Evolutionary conservation across 2,888 invertebrate species (phyloP).

Genomic region (Coenonympha glycerion): DNA sequence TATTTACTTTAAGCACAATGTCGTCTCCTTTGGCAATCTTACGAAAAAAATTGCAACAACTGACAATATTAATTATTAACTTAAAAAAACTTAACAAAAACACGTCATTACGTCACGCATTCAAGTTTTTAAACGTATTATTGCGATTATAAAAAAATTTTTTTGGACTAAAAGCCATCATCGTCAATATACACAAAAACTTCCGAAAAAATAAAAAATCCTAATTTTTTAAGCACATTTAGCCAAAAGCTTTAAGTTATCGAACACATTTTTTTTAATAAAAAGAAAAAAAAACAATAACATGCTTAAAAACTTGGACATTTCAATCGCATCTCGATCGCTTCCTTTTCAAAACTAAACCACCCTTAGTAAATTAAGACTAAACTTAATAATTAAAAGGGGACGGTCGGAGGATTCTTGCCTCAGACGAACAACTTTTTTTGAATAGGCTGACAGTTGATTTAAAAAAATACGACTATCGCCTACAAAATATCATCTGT

Average conservation of each 20-base stretch:
- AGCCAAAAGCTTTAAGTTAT: conserved; percentile 6
- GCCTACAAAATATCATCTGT: no score
- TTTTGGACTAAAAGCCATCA: conserved; percentile 4
- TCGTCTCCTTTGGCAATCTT: conserved; percentile 70
- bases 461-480: no score
- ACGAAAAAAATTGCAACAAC: conserved; percentile 67
- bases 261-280: not conserved
- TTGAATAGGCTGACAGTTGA: no score
- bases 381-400: conserved; percentile 15
- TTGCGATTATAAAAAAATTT: not conserved
- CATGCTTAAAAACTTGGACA: conserved; percentile 18
- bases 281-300: not conserved
- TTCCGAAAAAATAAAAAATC: conserved; percentile 4
- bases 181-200: not conserved
- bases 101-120: conserved; percentile 27
- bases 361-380: conserved; percentile 16
- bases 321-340: conserved; percentile 21
- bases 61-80: conserved; percentile 39
- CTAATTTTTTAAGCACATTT: conserved; percentile 14
- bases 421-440: conserved; percentile 12
- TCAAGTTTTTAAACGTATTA: conserved; percentile 34
- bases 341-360: conserved; percentile 20
- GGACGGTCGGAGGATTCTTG: conserved; percentile 21
- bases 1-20: conserved; percentile 48
- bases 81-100: conserved; percentile 66